Conservation (phyloP, 2,888 invertebrate species). For the Leucoptera coffeella region DNA sequence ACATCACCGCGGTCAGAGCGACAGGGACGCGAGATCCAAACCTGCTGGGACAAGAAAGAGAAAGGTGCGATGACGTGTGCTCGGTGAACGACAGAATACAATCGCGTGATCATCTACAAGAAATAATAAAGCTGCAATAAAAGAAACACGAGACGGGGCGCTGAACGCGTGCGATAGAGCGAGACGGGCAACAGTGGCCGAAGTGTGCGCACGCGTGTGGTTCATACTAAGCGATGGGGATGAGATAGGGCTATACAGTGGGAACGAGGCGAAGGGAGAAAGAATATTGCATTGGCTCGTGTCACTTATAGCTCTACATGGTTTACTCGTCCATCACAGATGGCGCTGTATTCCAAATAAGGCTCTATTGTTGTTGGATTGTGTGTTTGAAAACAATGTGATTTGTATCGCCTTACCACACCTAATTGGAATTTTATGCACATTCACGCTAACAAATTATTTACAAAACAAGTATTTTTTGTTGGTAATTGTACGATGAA, state of each 20-base stretch:
- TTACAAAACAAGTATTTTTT: no score
- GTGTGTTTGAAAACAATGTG: slow-evolving; percentile 1
- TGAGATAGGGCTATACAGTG: no score
- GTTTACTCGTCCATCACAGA: no score
- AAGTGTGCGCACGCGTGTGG: slow-evolving; percentile 37
- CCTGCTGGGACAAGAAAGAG: slow-evolving; percentile 12
- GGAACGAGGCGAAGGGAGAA: slow-evolving; percentile 45
- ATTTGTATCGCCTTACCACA: slow-evolving; percentile 3
- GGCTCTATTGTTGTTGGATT: slow-evolving; percentile 2
- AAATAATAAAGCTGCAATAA: slow-evolving; percentile 54
- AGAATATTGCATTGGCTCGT: slow-evolving; percentile 44
- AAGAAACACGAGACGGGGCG: slow-evolving; percentile 45
- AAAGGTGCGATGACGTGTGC: slow-evolving; percentile 39
- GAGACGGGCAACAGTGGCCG: slow-evolving; percentile 26
- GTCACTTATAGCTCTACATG: slow-evolving; percentile 17
- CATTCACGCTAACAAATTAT: no score
- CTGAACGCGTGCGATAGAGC: slow-evolving; percentile 23
- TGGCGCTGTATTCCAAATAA: slow-evolving; percentile 20
- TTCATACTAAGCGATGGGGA: no score
- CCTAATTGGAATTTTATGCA: no score
- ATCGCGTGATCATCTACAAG: slow-evolving; percentile 55
- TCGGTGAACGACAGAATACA: slow-evolving; percentile 49
- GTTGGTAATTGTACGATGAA: no score
- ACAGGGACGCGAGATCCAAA: slow-evolving; percentile 32
- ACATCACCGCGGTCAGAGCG: slow-evolving; percentile 51